Percentiles rank a stretch among this genome's conserved stretches.
Evolutionary conservation across 2,113 vertebrate species (phyloP).

Genomic region (Perognathus longimembris): DNA sequence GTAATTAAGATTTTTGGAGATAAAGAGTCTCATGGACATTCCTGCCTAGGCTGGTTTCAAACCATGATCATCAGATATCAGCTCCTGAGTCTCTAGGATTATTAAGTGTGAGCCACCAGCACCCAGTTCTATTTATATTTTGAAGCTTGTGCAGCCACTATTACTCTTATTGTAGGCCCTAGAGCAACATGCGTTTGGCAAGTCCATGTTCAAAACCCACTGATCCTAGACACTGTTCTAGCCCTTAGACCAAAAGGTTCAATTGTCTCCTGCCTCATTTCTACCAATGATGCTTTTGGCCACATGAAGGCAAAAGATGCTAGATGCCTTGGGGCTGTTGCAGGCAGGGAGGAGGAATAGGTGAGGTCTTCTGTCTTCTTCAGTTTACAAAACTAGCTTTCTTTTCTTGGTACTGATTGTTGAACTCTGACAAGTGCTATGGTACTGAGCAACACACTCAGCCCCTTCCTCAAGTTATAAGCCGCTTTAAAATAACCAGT

Average conservation of each 20-base stretch:
- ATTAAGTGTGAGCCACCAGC: too few species aligned
- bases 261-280: neutral
- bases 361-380: neutral
- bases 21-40: too few species aligned
- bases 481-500: neutral
- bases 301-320: constrained; percentile 28
- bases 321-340: neutral
- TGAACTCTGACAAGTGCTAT: neutral
- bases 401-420: constrained; percentile 32
- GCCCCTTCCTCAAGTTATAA: neutral
- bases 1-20: too few species aligned
- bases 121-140: neutral
- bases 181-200: neutral
- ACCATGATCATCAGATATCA: too few species aligned
- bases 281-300: neutral
- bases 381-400: constrained; percentile 20
- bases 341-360: neutral
- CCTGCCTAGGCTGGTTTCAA: too few species aligned
- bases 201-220: neutral
- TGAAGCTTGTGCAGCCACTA: constrained; percentile 2
- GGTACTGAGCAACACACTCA: neutral
- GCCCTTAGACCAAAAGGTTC: neutral
- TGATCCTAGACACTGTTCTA: neutral
- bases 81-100: too few species aligned
- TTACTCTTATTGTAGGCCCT: neutral